Evolutionary conservation across 2,888 invertebrate genomes (phyloP), one percentile per base, ranked within the genome.

Genomic region (Macrosoma leucophasiata): DNA sequence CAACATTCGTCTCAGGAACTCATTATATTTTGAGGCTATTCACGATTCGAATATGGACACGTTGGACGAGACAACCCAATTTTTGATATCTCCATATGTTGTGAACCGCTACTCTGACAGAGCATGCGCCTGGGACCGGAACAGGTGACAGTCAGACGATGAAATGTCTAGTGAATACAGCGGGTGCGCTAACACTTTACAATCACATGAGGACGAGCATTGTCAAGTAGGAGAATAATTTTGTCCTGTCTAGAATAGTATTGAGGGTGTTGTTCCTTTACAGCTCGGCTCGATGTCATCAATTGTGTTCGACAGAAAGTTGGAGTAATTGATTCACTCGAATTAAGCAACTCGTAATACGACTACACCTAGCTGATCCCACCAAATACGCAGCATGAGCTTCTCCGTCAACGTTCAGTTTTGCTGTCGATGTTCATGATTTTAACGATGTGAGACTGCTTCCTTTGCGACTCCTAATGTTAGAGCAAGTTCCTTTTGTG

Each of bases 191-290:
- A 39, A 14, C 2, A 39, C 36, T 39, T 44, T 33, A 42, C 33
- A 50, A 6, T 33, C 8, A 24, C 25, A 29, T 46, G 38, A 17
- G 39, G 35, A 12, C 34, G 41, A 36, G 43, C 35, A 18, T 34
- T 46, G 30, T 50, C 42, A 32, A 44, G 39, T 4, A 35, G 33
- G 3, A 46, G 19, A 39, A 44, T 46, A 5, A 43, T 25, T 35
- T 46, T 39, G 9, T 41, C 40, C 14, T 42, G 36, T 34, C 40
- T 40, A 3, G 9, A 11, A 3, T 32, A 13, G 35, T 37, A 41
- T 33, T 43, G 30, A 11, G 39, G 28, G 7, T 42, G 41, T 40
- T 48, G 41, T 37, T 39, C 36, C n/a, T 15, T 24, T 15, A 45
- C 15, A n/a, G 35, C 34, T 27, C 31, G 33, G 25, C 30, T 43